phyloP scores from a whole-genome alignment of 2,113 vertebrate genomes.

The Mirza zaza region DNA sequence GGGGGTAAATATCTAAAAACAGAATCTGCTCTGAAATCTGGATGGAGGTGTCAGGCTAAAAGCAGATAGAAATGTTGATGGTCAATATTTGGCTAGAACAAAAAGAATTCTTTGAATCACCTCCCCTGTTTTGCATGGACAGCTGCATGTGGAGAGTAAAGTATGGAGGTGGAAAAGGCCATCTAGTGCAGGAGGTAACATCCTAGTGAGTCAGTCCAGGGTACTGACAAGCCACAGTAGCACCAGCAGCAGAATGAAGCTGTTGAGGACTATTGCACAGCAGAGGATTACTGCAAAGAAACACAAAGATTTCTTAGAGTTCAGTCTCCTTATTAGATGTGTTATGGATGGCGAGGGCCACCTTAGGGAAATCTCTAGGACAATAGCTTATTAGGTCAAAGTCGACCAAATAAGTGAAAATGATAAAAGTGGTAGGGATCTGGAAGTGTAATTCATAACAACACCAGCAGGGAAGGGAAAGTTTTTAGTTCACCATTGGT shows the following conservation, averaged over 20 bases:
- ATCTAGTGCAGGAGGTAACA: background rate
- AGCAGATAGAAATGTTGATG: background rate
- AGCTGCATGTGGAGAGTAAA: background rate
- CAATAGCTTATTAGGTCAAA: background rate
- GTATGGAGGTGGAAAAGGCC: background rate
- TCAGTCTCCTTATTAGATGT: background rate
- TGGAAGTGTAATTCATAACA: background rate
- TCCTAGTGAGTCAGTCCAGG: background rate
- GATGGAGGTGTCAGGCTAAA: background rate
- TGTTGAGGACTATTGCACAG: background rate
- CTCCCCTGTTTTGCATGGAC: background rate
- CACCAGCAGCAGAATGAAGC: background rate
- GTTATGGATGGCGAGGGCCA: background rate
- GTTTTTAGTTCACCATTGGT: background rate
- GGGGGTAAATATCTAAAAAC: background rate
- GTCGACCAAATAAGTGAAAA: background rate
- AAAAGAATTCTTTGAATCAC: background rate
- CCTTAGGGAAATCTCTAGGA: background rate
- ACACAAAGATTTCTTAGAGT: background rate
- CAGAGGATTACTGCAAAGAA: background rate
- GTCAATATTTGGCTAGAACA: background rate
- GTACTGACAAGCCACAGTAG: background rate
- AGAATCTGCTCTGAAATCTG: background rate
- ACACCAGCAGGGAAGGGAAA: background rate
- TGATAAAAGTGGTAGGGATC: background rate